Evolutionary conservation across 2,888 invertebrate species (phyloP).

Genomic region (Hololepta plana): DNA sequence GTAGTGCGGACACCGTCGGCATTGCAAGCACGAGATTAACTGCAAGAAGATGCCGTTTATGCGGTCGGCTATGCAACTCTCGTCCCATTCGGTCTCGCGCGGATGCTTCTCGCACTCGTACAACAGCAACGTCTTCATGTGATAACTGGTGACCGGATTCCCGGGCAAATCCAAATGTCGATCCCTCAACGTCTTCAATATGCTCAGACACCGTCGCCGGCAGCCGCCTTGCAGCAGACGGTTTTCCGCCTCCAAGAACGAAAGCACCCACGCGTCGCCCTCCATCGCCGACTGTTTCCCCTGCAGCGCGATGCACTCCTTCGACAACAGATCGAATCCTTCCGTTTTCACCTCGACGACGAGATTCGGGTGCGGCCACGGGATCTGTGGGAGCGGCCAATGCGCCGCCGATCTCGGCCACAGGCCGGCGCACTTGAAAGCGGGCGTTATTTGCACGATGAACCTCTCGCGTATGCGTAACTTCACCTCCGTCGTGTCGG

Average conservation of each 20-base stretch:
- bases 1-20: constrained; percentile 86
- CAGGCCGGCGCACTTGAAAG: constrained; percentile 82
- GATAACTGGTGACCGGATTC: constrained; percentile 79
- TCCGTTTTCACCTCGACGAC: constrained; percentile 88
- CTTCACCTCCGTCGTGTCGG: constrained; percentile 85
- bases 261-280: constrained; percentile 90
- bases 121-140: constrained; percentile 73
- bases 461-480: constrained; percentile 74
- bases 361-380: constrained; percentile 84
- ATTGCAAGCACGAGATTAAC: constrained; percentile 90
- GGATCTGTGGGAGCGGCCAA: constrained; percentile 80
- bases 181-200: constrained; percentile 77
- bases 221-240: constrained; percentile 73
- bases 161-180: constrained; percentile 74
- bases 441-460: constrained; percentile 87
- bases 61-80: constrained; percentile 73
- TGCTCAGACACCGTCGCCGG: constrained; percentile 69
- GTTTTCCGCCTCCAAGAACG: constrained; percentile 82
- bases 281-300: constrained; percentile 83
- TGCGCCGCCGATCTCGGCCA: constrained; percentile 91
- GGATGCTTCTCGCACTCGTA: constrained; percentile 97
- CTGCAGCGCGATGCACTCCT: constrained; percentile 63
- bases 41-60: constrained; percentile 89
- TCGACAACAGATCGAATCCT: constrained; percentile 83
- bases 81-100: constrained; percentile 86